phyloP scores from a whole-genome alignment of 2,888 invertebrate genomes.

The Lasiommata megera region DNA sequence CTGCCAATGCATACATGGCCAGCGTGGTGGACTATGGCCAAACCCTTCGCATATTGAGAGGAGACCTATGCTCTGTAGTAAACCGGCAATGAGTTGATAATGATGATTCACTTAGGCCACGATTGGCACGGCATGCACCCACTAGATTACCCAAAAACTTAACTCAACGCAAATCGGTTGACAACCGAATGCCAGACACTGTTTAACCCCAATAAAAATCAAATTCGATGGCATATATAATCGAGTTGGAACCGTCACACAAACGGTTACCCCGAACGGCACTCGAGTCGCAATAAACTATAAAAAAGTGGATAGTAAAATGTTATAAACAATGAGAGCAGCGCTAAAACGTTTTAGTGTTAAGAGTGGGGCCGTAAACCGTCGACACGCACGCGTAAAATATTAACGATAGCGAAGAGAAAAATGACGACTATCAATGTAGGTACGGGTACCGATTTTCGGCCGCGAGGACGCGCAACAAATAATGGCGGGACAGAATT shows the following conservation, averaged over 20 bases:
- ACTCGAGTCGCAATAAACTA: slow-evolving; percentile 72
- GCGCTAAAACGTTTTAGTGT: slow-evolving; percentile 80
- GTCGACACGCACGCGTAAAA: slow-evolving; percentile 80
- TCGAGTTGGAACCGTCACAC: slow-evolving; percentile 59
- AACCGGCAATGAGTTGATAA: too few relatives aligned
- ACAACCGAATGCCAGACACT: slow-evolving; percentile 43
- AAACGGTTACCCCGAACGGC: slow-evolving; percentile 61
- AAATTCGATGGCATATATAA: slow-evolving; percentile 62
- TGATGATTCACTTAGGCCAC: too few relatives aligned
- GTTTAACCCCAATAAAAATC: slow-evolving; percentile 65
- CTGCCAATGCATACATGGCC: too few relatives aligned
- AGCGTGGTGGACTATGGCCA: too few relatives aligned
- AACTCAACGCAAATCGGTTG: not conserved
- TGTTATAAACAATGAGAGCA: slow-evolving; percentile 79
- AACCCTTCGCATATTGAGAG: too few relatives aligned
- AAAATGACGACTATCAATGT: slow-evolving; percentile 80
- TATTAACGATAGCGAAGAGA: slow-evolving; percentile 79
- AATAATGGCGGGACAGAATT: slow-evolving; percentile 76
- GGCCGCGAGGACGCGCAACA: slow-evolving; percentile 67
- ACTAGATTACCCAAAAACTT: not conserved
- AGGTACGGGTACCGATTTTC: slow-evolving; percentile 75
- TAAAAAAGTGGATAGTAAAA: slow-evolving; percentile 78
- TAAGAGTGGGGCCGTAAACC: slow-evolving; percentile 79
- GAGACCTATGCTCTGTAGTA: too few relatives aligned
- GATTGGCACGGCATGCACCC: too few relatives aligned